Percentiles rank a stretch among this genome's conserved stretches.
Evolutionary conservation across 2,797 vertebrate species (phyloP).

Genomic region (Phrynocephalus forsythii): DNA sequence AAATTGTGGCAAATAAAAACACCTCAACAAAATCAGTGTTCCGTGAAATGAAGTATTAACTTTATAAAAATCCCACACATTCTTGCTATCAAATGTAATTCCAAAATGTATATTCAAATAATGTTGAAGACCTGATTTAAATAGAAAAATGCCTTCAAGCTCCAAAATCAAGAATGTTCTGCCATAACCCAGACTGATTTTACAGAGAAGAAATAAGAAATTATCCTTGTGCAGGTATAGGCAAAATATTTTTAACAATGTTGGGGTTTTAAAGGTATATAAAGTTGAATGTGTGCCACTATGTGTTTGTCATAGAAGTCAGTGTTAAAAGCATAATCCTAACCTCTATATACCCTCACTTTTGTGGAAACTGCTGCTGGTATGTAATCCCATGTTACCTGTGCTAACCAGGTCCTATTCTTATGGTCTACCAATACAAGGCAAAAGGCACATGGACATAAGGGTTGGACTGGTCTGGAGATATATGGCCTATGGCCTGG

Average conservation of each 20-base stretch:
- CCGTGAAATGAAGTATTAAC: slow-evolving; percentile 60
- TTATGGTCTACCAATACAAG: too few relatives aligned
- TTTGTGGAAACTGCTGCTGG: background rate
- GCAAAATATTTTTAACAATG: background rate
- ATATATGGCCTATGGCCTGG: too few relatives aligned
- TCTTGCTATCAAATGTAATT: slow-evolving; percentile 60
- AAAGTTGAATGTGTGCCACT: background rate
- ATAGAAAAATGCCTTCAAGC: slow-evolving; percentile 56
- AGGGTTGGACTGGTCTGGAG: too few relatives aligned
- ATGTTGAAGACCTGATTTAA: slow-evolving; percentile 50
- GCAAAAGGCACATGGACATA: too few relatives aligned
- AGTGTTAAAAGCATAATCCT: background rate
- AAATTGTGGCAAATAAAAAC: slow-evolving; percentile 58
- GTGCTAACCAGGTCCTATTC: too few relatives aligned
- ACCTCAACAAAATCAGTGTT: slow-evolving; percentile 62
- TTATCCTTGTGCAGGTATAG: background rate
- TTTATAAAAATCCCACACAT: slow-evolving; percentile 30
- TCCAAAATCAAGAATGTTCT: background rate
- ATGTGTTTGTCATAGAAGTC: background rate
- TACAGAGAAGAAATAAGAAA: background rate
- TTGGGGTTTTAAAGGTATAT: background rate
- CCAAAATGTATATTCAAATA: slow-evolving; percentile 59
- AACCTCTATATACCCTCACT: background rate
- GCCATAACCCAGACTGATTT: slow-evolving; percentile 11
- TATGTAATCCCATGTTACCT: background rate